These are phyloP conservation scores for Altica lythri DNA, from an alignment of 2,888 invertebrate species.

Conservation along the genomic window DNA sequence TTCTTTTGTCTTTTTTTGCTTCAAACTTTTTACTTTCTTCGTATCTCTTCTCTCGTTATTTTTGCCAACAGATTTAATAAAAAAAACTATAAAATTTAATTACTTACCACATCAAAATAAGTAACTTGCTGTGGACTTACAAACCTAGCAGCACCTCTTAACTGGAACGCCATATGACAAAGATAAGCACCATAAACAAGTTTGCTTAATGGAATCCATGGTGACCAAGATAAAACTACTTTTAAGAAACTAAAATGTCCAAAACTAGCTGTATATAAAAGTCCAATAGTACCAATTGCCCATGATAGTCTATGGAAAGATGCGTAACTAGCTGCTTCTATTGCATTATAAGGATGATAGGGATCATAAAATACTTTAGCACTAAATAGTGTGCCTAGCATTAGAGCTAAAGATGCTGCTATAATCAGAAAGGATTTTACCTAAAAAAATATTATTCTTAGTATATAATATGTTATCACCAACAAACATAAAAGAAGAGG, in stretches of 20 bases:
- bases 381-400: conserved; percentile 58
- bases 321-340: conserved; percentile 64
- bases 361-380: conserved; percentile 62
- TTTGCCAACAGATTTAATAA: too few species aligned
- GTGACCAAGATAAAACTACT: conserved; percentile 62
- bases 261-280: conserved; percentile 61
- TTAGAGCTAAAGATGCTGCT: conserved; percentile 54
- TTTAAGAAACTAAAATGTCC: conserved; percentile 55
- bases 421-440: conserved; percentile 58
- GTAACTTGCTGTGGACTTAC: conserved; percentile 58
- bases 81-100: too few species aligned
- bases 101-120: conserved; percentile 55
- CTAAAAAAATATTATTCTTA: conserved; percentile 50
- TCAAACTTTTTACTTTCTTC: too few species aligned
- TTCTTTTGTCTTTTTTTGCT: too few species aligned
- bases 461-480: too few species aligned
- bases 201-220: conserved; percentile 65
- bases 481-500: too few species aligned
- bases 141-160: conserved; percentile 59
- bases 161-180: conserved; percentile 62
- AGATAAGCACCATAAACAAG: conserved; percentile 62
- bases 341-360: conserved; percentile 57
- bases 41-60: too few species aligned
- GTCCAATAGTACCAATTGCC: conserved; percentile 59
- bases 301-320: conserved; percentile 64